Base-by-base conservation (phyloP, 2,113 vertebrate species). In the Vireo altiloquus region DNA sequence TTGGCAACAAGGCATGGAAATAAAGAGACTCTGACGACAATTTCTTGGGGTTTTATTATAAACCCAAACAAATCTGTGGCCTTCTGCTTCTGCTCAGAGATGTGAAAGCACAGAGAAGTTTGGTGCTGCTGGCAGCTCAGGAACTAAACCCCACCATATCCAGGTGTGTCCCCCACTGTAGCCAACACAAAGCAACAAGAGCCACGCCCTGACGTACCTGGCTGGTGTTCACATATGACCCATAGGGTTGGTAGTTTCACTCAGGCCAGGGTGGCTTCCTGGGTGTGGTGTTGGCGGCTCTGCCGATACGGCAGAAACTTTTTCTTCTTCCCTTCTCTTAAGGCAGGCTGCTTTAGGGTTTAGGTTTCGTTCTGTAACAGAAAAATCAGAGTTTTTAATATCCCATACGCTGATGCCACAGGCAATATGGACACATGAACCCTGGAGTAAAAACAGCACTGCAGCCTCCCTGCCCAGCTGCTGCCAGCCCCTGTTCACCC, bases 261-360 rank as follows among this genome's bases (percentile, higher is more conserved):
- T 99, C 97, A 99, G 98, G 86, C 99, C 98, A 94, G 99, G 98
- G 96, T 99, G 99, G 97, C 98, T 97, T 96, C 99, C 98, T 92
- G 99, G 98, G 97, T 99, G 99, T 54, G 98, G 96, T 96, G 98
- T 97, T 95, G 99, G 99, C 24, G 98, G 97, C 85, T 99, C 99
- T 97, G 98, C 98, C 92, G 99, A 99, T 97, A 99, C 98, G 83
- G 98, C 99, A 94, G 99, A 99, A 95, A 98, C 98, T 98, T 99
- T 99, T 96, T 99, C 99, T 98, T 99, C 99, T 98, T 99, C 99
- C 96, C 99, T 98, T 97, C 99, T 99, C 97, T 99, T 99, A 98
- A 99, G 99, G 98, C 99, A 99, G 98, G 99, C 99, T 97, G 99
- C 99, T 99, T 99, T 99, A 96, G 99, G 99, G 97, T 99, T 99